Conservation (phyloP, 2,888 invertebrate species). For the Pachydiplax longipennis region DNA sequence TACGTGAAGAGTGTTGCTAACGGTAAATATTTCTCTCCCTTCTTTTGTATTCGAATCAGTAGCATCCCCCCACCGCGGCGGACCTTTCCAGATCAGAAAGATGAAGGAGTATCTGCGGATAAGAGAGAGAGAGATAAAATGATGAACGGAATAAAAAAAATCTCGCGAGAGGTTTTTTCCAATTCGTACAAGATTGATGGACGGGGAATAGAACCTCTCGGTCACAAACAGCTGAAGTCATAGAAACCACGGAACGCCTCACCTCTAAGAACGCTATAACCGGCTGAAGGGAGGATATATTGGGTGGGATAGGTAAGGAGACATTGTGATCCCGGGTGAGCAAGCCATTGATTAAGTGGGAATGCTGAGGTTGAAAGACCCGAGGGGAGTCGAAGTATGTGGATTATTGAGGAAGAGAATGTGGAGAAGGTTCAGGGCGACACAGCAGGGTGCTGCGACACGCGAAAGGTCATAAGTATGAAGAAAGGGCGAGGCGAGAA, state of each 20-base stretch:
- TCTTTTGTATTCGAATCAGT: constrained; percentile 25
- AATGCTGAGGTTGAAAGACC: constrained; percentile 12
- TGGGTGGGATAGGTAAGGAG: not conserved
- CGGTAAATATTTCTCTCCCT: not conserved
- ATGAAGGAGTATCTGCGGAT: not conserved
- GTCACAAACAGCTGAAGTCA: constrained; percentile 12
- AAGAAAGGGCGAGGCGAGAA: not conserved
- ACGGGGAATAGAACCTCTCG: constrained; percentile 31
- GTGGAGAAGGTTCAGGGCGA: not conserved
- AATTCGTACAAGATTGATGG: constrained; percentile 16
- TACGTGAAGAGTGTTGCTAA: not conserved
- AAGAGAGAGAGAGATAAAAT: not conserved
- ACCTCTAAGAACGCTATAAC: not conserved
- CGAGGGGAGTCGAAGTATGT: not conserved
- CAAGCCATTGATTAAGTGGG: constrained; percentile 31
- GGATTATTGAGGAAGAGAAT: not conserved
- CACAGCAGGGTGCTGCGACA: not conserved
- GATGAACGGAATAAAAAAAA: not conserved
- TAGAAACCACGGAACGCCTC: not conserved
- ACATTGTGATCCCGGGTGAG: constrained; percentile 14
- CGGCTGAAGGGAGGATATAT: not conserved
- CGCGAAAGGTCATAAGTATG: not conserved
- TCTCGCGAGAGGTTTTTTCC: not conserved
- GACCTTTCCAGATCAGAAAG: not conserved
- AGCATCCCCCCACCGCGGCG: not conserved